These are phyloP conservation scores for Trachythela sp. DNA, from an alignment of 64 coral and sea anemone genomes.

Conservation along the genomic window DNA sequence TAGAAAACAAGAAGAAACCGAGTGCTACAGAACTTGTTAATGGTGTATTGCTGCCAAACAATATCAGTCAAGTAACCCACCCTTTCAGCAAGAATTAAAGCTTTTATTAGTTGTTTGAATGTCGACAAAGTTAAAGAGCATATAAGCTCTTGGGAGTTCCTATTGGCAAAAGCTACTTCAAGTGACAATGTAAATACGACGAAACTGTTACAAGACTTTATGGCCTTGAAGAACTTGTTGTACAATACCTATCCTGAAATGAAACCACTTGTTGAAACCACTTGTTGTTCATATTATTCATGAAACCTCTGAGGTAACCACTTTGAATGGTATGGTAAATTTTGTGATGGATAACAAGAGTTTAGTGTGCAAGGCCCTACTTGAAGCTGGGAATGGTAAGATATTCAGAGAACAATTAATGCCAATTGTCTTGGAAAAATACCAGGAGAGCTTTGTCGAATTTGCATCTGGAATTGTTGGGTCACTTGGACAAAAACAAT, in stretches of 20 bases:
- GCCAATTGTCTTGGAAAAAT: not conserved
- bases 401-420: not conserved
- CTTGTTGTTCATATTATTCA: too few species aligned
- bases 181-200: not conserved
- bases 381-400: not conserved
- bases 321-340: not conserved
- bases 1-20: not conserved
- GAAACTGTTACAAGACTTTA: not conserved
- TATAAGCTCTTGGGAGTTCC: not conserved
- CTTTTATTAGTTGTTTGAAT: not conserved
- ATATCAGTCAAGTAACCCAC: not conserved
- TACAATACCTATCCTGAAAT: not conserved
- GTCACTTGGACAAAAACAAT: not conserved
- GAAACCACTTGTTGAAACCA: not conserved
- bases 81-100: not conserved
- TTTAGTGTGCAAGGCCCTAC: not conserved
- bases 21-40: not conserved
- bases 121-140: not conserved
- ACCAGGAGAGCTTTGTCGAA: not conserved
- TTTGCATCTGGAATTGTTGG: conserved; percentile 28
- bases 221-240: not conserved
- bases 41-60: not conserved
- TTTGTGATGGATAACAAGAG: not conserved
- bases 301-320: not conserved
- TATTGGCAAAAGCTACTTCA: not conserved